Evolutionary conservation across 2,888 invertebrate species (phyloP).

Genomic region (Drosophila monieri): DNA sequence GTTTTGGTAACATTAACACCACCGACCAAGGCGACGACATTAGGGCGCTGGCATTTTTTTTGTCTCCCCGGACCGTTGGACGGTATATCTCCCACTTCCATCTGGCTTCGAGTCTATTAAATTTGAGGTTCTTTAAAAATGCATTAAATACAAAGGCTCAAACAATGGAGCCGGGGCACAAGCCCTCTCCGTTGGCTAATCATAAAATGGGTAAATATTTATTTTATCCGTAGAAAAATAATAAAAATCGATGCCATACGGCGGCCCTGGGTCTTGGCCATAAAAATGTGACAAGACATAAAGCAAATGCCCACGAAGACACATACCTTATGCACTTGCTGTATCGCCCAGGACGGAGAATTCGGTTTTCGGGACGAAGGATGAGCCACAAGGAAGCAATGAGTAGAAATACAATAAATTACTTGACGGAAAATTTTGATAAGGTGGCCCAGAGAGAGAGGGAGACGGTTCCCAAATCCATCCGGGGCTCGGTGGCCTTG

Average conservation of each 20-base stretch:
- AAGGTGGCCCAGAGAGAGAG: slow-evolving; percentile 69
- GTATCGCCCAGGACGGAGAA: slow-evolving; percentile 17
- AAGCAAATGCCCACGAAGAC: slow-evolving; percentile 62
- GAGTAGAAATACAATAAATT: slow-evolving; percentile 77
- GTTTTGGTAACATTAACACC: slow-evolving; percentile 79
- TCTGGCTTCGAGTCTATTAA: slow-evolving; percentile 64
- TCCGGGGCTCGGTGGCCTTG: slow-evolving; percentile 41
- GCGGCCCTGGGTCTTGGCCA: slow-evolving; percentile 51
- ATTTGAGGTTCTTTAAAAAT: slow-evolving; percentile 70
- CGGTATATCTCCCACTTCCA: slow-evolving; percentile 24
- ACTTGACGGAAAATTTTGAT: slow-evolving; percentile 82
- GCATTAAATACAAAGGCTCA: slow-evolving; percentile 64
- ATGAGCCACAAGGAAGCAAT: slow-evolving; percentile 62
- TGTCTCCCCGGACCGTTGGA: neutral
- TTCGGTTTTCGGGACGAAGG: slow-evolving; percentile 36
- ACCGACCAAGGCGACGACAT: slow-evolving; percentile 27
- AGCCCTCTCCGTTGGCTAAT: slow-evolving; percentile 27
- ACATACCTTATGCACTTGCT: slow-evolving; percentile 44
- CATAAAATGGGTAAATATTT: slow-evolving; percentile 72
- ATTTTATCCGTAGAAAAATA: slow-evolving; percentile 64
- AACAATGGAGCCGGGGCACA: slow-evolving; percentile 24
- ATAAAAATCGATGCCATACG: slow-evolving; percentile 80
- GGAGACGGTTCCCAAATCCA: slow-evolving; percentile 53
- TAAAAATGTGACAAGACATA: slow-evolving; percentile 77
- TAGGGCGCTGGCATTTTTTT: slow-evolving; percentile 28